phyloP scores from a whole-genome alignment of 2,888 invertebrate genomes.

The Lypha dubia region DNA sequence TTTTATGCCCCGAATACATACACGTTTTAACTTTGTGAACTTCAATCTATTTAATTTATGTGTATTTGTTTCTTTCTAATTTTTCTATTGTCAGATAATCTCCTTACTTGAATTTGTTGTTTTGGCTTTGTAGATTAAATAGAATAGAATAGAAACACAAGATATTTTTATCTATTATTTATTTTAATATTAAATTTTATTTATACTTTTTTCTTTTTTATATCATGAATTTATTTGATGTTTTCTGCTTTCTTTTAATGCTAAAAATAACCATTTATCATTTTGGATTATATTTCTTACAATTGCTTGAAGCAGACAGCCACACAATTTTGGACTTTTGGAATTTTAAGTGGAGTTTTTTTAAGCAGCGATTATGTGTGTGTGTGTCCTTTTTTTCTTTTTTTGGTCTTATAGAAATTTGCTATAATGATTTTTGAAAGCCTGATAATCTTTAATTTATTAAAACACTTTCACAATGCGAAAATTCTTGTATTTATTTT shows the following conservation, averaged over 20 bases:
- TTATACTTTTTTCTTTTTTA: slow-evolving; percentile 3
- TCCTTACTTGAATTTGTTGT: slow-evolving; percentile 7
- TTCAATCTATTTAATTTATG: slow-evolving; percentile 14
- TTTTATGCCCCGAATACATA: too few relatives aligned
- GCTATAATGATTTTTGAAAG: not conserved
- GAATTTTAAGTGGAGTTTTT: not conserved
- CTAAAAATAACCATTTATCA: slow-evolving; percentile 17
- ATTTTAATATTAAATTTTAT: slow-evolving; percentile 30
- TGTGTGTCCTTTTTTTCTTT: too few relatives aligned
- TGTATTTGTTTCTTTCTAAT: not conserved
- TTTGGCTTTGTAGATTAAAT: not conserved
- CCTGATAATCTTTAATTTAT: not conserved
- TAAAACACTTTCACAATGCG: not conserved
- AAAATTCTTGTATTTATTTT: not conserved
- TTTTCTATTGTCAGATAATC: slow-evolving; percentile 26
- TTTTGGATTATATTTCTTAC: not conserved
- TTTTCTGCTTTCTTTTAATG: slow-evolving; percentile 9
- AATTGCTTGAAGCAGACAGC: not conserved
- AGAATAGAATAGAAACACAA: not conserved
- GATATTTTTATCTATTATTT: slow-evolving; percentile 40
- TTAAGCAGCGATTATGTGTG: not conserved
- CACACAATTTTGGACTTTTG: not conserved
- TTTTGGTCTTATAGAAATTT: not conserved
- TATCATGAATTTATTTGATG: slow-evolving; percentile 30
- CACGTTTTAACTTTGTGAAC: slow-evolving; percentile 6